Evolutionary conservation across 1,140 invertebrate genomes (phyloP).

Genomic region (Sitophilus oryzae): DNA sequence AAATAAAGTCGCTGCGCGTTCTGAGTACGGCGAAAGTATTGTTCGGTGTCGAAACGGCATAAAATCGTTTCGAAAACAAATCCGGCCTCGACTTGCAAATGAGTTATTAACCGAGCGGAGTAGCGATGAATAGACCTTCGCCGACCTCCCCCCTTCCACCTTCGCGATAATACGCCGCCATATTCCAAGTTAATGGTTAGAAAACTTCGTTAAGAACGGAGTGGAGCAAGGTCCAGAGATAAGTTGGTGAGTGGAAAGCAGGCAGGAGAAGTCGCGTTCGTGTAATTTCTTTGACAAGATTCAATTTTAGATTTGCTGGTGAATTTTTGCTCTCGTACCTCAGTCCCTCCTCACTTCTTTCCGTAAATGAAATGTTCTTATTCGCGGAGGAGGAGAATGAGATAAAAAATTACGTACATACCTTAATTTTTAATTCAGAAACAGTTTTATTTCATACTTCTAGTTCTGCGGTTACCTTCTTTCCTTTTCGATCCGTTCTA

Average conservation of each 20-base stretch:
- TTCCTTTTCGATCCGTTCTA: no score
- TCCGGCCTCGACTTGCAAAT: background rate
- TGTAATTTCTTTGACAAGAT: background rate
- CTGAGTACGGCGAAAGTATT: background rate
- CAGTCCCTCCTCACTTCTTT: no score
- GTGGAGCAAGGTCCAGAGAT: no score
- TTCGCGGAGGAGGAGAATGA: background rate
- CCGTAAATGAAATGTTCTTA: background rate
- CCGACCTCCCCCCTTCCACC: no score
- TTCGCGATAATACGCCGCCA: no score
- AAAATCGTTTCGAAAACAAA: background rate
- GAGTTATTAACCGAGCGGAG: background rate
- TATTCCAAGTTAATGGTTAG: background rate
- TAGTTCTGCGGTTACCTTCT: no score
- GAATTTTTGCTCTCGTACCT: background rate
- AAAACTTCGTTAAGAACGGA: background rate
- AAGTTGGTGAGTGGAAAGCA: background rate
- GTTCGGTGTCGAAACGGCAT: background rate
- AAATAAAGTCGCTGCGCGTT: background rate
- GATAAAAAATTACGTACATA: no score
- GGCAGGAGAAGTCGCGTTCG: background rate
- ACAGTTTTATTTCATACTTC: no score
- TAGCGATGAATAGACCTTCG: background rate
- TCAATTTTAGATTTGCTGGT: background rate
- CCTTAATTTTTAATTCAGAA: no score